Conservation (phyloP, 2,113 vertebrate genomes). For the Mionectes macconnelli region DNA sequence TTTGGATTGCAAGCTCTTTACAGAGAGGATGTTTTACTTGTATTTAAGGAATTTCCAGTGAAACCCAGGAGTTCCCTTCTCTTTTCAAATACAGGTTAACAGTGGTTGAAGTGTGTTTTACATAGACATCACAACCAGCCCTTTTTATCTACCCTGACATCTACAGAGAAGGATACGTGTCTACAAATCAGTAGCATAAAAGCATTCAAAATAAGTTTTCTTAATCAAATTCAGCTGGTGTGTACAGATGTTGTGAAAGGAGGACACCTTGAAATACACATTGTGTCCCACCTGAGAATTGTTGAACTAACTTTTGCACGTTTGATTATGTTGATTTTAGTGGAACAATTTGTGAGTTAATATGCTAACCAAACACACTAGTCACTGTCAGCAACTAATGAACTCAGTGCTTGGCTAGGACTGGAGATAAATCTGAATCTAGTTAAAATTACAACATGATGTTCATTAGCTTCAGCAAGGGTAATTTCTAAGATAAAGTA, state of each 20-base stretch:
- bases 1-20: not conserved
- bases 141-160: not conserved
- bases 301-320: not conserved
- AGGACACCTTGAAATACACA: not conserved
- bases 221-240: not conserved
- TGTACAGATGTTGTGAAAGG: not conserved
- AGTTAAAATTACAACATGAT: conserved; percentile 60
- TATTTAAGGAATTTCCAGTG: not conserved
- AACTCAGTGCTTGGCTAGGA: not conserved
- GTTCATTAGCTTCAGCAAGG: conserved; percentile 66
- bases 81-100: not conserved
- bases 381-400: conserved; percentile 38
- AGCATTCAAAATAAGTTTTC: not conserved
- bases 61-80: not conserved
- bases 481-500: conserved; percentile 60
- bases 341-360: not conserved
- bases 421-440: conserved; percentile 57
- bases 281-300: not conserved
- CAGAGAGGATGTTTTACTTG: not conserved
- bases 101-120: not conserved
- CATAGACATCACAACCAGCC: not conserved
- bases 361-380: not conserved
- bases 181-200: not conserved
- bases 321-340: not conserved
- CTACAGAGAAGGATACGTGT: not conserved